These are phyloP conservation scores for Speoplatyrhinus poulsoni DNA, from an alignment of 2,113 vertebrate species.

Conservation along the genomic window DNA sequence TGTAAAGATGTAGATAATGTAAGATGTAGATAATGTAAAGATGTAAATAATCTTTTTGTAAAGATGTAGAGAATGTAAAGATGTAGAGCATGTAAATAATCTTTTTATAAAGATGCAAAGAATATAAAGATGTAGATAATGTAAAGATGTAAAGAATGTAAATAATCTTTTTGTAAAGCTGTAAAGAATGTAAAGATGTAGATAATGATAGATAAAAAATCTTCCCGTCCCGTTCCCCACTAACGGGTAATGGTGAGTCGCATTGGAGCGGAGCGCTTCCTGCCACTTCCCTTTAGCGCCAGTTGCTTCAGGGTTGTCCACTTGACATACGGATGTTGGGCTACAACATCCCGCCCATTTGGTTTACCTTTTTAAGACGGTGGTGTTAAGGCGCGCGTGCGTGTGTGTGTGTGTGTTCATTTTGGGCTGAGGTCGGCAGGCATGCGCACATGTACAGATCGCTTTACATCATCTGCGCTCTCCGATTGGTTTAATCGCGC, in stretches of 20 bases:
- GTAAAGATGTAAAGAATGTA: too few species aligned
- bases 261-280: neutral
- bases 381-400: neutral
- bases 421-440: neutral
- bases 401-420: neutral
- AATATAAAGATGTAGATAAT: too few species aligned
- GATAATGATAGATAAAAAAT: neutral
- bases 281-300: constrained; percentile 20
- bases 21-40: too few species aligned
- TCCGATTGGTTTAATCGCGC: constrained; percentile 40
- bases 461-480: constrained; percentile 9
- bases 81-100: too few species aligned
- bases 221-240: constrained; percentile 1
- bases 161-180: too few species aligned
- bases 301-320: constrained; percentile 19
- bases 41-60: too few species aligned
- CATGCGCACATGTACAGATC: constrained; percentile 2
- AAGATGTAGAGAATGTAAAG: too few species aligned
- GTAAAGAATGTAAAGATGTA: too few species aligned
- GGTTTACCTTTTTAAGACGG: constrained; percentile 10
- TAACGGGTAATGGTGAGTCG: constrained; percentile 1
- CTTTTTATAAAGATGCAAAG: too few species aligned
- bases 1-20: too few species aligned
- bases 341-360: constrained; percentile 14
- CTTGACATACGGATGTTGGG: constrained; percentile 15